A percentile compares a stretch with the other conserved stretches of the same genome.
Conservation (phyloP, 2,113 vertebrate species). For the Siniperca knerii region DNA sequence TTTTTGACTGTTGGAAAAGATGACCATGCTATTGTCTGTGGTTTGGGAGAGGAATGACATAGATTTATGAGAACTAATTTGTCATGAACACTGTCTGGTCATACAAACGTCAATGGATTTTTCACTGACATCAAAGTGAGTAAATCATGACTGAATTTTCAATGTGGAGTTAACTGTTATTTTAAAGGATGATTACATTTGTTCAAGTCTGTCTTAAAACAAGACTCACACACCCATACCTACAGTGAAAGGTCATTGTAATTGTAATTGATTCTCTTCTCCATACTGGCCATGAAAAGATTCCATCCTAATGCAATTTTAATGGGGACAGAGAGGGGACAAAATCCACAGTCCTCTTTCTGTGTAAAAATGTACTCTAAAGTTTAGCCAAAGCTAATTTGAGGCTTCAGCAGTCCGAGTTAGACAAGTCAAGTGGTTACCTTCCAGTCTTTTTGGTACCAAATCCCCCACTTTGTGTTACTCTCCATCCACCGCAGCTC, state of each 20-base stretch:
- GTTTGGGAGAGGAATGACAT: neutral
- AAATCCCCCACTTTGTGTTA: neutral
- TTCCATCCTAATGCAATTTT: too few relatives aligned
- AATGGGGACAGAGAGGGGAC: too few relatives aligned
- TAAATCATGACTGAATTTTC: neutral
- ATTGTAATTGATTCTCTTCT: too few relatives aligned
- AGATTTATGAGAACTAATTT: neutral
- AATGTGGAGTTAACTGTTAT: neutral
- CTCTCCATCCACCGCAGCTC: neutral
- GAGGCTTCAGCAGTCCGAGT: neutral
- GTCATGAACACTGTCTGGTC: neutral
- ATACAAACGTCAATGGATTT: neutral
- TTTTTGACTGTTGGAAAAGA: too few relatives aligned
- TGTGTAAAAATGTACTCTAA: too few relatives aligned
- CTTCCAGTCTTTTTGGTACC: neutral
- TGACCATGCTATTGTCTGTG: neutral
- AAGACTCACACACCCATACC: too few relatives aligned
- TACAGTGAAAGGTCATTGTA: too few relatives aligned
- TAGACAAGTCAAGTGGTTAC: neutral
- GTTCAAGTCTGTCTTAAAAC: too few relatives aligned
- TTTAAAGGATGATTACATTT: neutral
- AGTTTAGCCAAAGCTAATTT: neutral
- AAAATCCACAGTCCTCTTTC: too few relatives aligned
- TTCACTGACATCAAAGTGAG: neutral
- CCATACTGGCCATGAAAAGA: too few relatives aligned